A percentile compares a stretch with the other conserved stretches of the same genome.
phyloP scores from a whole-genome alignment of 1,140 invertebrate genomes.

The Rhopalosiphum maidis region DNA sequence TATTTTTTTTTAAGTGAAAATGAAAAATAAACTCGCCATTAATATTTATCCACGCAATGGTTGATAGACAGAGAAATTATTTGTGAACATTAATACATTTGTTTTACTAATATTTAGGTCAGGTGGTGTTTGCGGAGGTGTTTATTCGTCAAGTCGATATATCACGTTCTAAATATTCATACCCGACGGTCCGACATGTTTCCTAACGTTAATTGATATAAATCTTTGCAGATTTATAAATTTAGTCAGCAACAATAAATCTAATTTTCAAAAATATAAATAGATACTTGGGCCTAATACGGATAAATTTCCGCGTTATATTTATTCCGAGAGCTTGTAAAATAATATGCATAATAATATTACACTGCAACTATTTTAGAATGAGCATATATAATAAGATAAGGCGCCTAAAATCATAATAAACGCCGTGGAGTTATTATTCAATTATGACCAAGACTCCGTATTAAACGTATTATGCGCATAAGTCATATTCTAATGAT shows the following conservation, averaged over 20 bases:
- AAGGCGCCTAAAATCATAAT: too few relatives aligned
- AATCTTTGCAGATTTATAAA: constrained; percentile 18
- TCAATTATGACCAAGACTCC: not conserved
- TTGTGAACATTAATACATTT: not conserved
- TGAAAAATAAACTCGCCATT: not conserved
- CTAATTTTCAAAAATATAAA: constrained; percentile 25
- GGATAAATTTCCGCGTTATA: not conserved
- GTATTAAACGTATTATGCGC: not conserved
- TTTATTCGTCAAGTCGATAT: not conserved
- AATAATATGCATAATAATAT: not conserved
- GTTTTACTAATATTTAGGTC: not conserved
- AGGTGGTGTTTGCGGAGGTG: not conserved
- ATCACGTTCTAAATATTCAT: not conserved
- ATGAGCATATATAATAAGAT: too few relatives aligned
- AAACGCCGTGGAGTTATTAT: not conserved
- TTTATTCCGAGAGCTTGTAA: not conserved
- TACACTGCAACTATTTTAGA: too few relatives aligned
- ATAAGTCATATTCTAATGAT: not conserved
- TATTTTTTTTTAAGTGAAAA: not conserved
- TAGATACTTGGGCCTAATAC: not conserved
- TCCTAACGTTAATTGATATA: constrained; percentile 33
- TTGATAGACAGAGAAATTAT: not conserved
- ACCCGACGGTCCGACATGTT: not conserved
- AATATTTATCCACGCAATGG: not conserved
- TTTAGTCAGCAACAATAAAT: not conserved